phyloP scores from a whole-genome alignment of 1,140 invertebrate species.

The Dermatophagoides farinae region DNA sequence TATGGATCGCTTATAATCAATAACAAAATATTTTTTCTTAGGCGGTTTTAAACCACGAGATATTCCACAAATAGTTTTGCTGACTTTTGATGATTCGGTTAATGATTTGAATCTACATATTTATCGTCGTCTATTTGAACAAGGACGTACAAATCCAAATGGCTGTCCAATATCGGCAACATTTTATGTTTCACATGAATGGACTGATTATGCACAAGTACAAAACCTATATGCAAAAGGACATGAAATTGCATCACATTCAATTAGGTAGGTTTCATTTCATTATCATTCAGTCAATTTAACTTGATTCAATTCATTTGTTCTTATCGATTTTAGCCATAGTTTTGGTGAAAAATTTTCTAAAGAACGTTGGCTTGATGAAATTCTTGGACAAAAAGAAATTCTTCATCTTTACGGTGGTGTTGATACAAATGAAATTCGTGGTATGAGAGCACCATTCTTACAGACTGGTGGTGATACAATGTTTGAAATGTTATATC shows the following conservation, averaged over 20 bases:
- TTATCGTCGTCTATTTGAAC: conserved; percentile 68
- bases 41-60: conserved; percentile 42
- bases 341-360: conserved; percentile 25
- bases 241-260: conserved; percentile 89
- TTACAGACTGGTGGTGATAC: conserved; percentile 26
- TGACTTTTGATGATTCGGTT: conserved; percentile 83
- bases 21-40: neutral
- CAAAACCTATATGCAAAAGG: conserved; percentile 81
- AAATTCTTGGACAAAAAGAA: conserved; percentile 22
- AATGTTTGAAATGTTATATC: conserved; percentile 23
- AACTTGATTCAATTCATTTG: neutral
- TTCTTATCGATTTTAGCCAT: conserved; percentile 16
- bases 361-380: conserved; percentile 23
- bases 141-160: conserved; percentile 72
- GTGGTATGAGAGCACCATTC: conserved; percentile 26
- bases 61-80: conserved; percentile 68
- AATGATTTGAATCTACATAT: conserved; percentile 81
- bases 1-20: too few species aligned
- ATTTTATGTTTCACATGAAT: conserved; percentile 93
- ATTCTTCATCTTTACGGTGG: conserved; percentile 23
- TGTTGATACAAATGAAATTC: conserved; percentile 21
- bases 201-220: conserved; percentile 91
- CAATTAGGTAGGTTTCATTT: conserved; percentile 66
- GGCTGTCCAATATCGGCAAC: conserved; percentile 70
- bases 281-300: neutral